phyloP scores from a whole-genome alignment of 2,113 vertebrate species.

The Crotophaga sulcirostris region DNA sequence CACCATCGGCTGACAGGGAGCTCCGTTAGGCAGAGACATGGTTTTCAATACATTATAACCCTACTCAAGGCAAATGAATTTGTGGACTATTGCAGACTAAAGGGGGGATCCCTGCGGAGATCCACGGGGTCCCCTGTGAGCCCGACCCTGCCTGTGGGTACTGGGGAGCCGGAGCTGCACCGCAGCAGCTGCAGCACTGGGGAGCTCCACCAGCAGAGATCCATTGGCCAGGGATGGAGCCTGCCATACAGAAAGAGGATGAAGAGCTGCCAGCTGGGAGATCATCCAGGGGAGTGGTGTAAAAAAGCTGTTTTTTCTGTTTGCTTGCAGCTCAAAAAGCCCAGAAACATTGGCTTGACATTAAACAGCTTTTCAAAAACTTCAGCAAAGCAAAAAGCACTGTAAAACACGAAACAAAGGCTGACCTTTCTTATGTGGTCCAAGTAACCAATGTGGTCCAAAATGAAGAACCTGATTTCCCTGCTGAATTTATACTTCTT shows the following conservation, averaged over 20 bases:
- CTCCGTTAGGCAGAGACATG: neutral
- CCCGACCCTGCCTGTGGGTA: fast-evolving
- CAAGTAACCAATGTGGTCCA: neutral
- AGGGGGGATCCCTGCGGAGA: fast-evolving
- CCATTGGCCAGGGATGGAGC: fast-evolving
- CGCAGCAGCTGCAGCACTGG: neutral
- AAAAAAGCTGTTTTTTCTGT: neutral
- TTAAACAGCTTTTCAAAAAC: neutral
- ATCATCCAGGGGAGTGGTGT: neutral
- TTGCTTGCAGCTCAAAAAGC: neutral
- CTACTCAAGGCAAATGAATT: neutral
- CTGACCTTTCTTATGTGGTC: neutral
- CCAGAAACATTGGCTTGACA: neutral
- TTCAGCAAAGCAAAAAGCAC: neutral
- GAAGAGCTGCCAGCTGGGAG: neutral
- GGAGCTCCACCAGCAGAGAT: neutral
- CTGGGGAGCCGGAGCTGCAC: fast-evolving
- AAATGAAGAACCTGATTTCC: neutral
- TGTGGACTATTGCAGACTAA: neutral
- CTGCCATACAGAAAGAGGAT: neutral
- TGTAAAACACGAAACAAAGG: neutral
- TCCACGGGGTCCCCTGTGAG: fast-evolving
- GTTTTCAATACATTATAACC: neutral
- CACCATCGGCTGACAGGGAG: neutral
- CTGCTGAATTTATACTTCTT: neutral